A percentile compares a stretch with the other conserved stretches of the same genome.
Evolutionary conservation across 2,113 vertebrate genomes (phyloP).

Genomic region (Echinops telfairi): DNA sequence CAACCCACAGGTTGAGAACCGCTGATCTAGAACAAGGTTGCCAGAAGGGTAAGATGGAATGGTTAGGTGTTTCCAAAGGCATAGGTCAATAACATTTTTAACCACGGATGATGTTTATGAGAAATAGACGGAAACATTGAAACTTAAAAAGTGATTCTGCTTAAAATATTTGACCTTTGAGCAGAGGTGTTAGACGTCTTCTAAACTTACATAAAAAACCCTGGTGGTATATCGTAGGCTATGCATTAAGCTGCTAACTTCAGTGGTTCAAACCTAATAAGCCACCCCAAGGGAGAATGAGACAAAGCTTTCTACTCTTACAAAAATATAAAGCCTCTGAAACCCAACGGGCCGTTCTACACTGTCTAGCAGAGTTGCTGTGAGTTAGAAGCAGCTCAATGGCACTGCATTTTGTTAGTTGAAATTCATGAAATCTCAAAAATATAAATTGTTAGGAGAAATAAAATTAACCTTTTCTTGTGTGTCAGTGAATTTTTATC

Average conservation of each 20-base stretch:
- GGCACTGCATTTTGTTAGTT: no score
- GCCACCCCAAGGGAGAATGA: no score
- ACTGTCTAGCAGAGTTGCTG: no score
- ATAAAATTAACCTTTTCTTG: conserved; percentile 62
- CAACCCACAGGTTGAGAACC: no score
- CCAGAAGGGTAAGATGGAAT: not conserved
- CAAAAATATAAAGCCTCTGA: no score
- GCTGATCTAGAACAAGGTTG: not conserved
- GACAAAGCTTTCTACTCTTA: no score
- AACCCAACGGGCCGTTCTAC: no score
- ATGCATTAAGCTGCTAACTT: no score
- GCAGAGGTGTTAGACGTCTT: not conserved
- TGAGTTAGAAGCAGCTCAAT: no score
- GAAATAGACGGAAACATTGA: conserved; percentile 6
- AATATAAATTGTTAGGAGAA: conserved; percentile 12
- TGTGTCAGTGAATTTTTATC: not conserved
- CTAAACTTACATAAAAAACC: not conserved
- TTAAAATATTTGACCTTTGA: not conserved
- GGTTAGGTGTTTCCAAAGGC: conserved; percentile 10
- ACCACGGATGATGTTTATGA: not conserved
- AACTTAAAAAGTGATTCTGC: conserved; percentile 35
- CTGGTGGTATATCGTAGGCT: no score
- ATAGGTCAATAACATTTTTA: conserved; percentile 26
- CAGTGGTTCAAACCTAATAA: no score
- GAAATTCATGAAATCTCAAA: conserved; percentile 24